Percentiles rank a stretch among this genome's conserved stretches.
These are phyloP conservation scores for Urocynchramus pylzowi DNA, from an alignment of 2,113 vertebrate species.

Conservation along the genomic window DNA sequence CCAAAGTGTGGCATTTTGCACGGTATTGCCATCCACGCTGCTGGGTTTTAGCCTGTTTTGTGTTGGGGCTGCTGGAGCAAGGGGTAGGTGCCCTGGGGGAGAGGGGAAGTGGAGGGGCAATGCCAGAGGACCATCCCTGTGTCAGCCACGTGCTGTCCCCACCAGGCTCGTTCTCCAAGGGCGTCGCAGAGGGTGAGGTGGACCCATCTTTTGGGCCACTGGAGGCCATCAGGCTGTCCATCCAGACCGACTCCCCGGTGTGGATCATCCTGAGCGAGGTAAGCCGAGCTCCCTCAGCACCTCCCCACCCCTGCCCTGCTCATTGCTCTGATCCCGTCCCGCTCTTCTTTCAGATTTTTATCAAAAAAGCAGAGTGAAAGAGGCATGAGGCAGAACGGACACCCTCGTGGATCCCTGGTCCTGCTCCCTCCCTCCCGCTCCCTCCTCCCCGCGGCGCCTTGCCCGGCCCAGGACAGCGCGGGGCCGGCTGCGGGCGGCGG, in stretches of 20 bases:
- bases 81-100: fast-evolving
- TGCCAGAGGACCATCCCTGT: neutral
- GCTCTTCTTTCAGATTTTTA: slow-evolving; percentile 83
- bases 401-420: neutral
- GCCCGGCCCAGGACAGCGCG: neutral
- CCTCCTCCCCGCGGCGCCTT: neutral
- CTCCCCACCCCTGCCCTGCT: neutral
- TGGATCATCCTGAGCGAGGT: slow-evolving; percentile 99
- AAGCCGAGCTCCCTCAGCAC: neutral
- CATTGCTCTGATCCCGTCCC: neutral
- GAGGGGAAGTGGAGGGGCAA: neutral
- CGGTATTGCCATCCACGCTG: fast-evolving
- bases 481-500: neutral
- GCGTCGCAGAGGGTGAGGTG: slow-evolving; percentile 89
- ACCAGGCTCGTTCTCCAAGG: slow-evolving; percentile 88
- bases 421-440: neutral
- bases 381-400: neutral
- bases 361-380: slow-evolving; percentile 86
- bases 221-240: slow-evolving; percentile 90
- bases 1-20: neutral
- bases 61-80: neutral
- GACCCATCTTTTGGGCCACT: slow-evolving; percentile 89
- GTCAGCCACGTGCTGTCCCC: neutral
- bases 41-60: neutral
- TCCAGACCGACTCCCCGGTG: slow-evolving; percentile 91